Evolutionary conservation across 2,113 vertebrate genomes (phyloP), one percentile per base, ranked within the genome.

Genomic region (Podarcis muralis): DNA sequence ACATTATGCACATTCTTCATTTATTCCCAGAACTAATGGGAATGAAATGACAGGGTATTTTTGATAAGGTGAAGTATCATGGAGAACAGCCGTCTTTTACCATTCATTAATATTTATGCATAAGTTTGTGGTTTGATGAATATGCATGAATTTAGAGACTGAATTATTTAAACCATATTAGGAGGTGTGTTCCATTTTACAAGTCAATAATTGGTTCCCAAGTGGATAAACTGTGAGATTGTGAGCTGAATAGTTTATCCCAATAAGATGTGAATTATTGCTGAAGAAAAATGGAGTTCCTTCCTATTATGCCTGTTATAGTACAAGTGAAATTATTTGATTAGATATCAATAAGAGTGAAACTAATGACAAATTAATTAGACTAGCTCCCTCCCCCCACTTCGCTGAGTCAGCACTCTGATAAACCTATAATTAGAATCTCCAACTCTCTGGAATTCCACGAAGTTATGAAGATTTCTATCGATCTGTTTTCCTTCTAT

Each of bases 81-180:
- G 87, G 90, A 90, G 71, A 89, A 85, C 81, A 69, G 81, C 81
- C 35, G n/a, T 78, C 81, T 78, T 84, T 84, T 78, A 87, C 25
- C 71, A 89, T 86, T 91, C 89, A 96, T 96, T 92, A 95, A 96
- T 94, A 95, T 96, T 84, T 84, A 95, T 95, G 81, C 76, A 80
- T 72, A 85, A 84, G 87, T 78, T 93, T 74, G 84, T 91, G 86
- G 23, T 90, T 95, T 94, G 86, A 96, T 93, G 87, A 92, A 92
- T 87, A 94, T 87, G 88, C 71, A 93, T 94, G 79, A 11, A 85
- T 90, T 90, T 92, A 92, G 25, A 91, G 2, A 23, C 37, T 80
- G 88, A 92, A 95, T 94, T 93, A 96, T 95, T 96, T 95, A 96
- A 93, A 92, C 89, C 81, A 69, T 94, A 85, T 93, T 87, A 85